Base-by-base conservation (phyloP, 92 coral and sea anemone species). In the Actinernus sp. region DNA sequence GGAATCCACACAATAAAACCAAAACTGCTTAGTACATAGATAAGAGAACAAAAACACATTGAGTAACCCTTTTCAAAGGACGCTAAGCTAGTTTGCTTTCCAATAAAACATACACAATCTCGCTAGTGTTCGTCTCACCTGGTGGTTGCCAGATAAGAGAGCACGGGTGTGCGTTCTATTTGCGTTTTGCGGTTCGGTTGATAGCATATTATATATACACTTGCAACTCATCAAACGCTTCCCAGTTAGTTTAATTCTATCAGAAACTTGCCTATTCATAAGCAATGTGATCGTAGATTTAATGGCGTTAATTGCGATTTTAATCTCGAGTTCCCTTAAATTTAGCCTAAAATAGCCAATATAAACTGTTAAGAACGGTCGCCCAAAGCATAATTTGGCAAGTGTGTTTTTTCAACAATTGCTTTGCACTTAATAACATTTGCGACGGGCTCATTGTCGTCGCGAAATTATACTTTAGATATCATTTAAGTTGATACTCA, bases 21-120 rank as follows among this genome's bases (percentile, higher is more conserved):
- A 43, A 21, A 32, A 29, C 26, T 66, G 40, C 56, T 37, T 54
- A 70, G 56, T 47, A 17, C 78, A 70, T 10, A 70, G 78, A 70
- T 70, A 54, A 70, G 39, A 45, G 27, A 45, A 70, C 78, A 70
- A 70, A 23, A 26, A 26, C 1, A 13, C 14, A 34, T 56, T 45
- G 18, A 45, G 52, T 45, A 45, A 4, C 10, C 22, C 52, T 45
- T 45, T 45, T 45, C 11, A 45, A 45, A 9, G 22, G 52, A 17
- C 4, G 6, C 52, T 8, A 45, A 45, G 52, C 52, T 45, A 45
- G 19, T 45, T 45, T 45, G 19, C 52, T 45, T 45, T 45, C 52
- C 52, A 45, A 45, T 45, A 45, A 45, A 45, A 45, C 52, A 9
- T 45, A 45, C 52, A 45, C 52, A 23, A 18, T 45, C 52, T 8